Conservation (phyloP, 2,888 invertebrate genomes). For the Globia sparganii region DNA sequence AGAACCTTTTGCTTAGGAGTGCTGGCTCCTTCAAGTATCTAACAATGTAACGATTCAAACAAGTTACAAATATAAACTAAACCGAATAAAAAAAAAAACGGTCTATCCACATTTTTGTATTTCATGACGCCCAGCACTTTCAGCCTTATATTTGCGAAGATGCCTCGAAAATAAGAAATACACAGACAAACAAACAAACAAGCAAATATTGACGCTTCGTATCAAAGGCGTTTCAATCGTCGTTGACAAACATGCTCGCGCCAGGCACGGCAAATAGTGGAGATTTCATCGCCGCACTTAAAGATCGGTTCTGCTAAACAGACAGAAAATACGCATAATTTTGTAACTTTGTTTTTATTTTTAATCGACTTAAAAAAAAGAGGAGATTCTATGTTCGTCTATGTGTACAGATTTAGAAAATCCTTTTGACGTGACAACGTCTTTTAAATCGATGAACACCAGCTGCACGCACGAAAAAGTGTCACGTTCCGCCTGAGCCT, state of each 20-base stretch:
- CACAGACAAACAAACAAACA: constrained; percentile 71
- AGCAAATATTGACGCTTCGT: constrained; percentile 77
- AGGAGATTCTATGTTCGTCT: background rate
- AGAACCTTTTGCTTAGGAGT: background rate
- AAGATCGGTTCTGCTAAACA: constrained; percentile 31
- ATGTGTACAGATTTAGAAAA: background rate
- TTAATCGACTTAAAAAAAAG: background rate
- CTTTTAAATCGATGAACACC: too few species aligned
- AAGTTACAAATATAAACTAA: background rate
- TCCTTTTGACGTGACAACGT: too few species aligned
- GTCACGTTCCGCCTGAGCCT: too few species aligned
- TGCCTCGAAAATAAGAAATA: constrained; percentile 64
- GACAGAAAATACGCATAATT: constrained; percentile 2
- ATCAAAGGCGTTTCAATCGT: constrained; percentile 80
- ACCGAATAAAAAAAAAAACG: constrained; percentile 7
- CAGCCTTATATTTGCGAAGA: constrained; percentile 62
- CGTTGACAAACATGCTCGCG: constrained; percentile 74
- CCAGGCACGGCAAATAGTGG: constrained; percentile 75
- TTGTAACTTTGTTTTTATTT: background rate
- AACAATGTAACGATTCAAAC: background rate
- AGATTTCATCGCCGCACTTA: constrained; percentile 59
- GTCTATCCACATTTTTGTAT: background rate
- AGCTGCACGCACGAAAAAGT: too few species aligned
- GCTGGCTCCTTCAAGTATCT: background rate
- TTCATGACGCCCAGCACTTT: constrained; percentile 46